These are phyloP conservation scores for Zosterops japonicus DNA, from an alignment of 2,113 vertebrate species.

Conservation along the genomic window DNA sequence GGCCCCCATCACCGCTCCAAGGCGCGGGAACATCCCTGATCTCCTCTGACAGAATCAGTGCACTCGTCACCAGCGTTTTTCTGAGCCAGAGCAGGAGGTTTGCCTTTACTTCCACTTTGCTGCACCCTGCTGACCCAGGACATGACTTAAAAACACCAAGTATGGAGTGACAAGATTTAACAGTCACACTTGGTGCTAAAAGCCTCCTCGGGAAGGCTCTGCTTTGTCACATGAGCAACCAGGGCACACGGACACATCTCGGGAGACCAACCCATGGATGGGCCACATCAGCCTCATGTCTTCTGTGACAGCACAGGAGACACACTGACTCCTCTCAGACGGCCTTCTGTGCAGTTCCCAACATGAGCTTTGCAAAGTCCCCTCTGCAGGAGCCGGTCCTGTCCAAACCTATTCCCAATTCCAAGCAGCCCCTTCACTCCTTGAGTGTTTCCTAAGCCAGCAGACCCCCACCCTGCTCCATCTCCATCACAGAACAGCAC, in stretches of 20 bases:
- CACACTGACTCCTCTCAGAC: accelerated
- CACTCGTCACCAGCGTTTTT: neutral
- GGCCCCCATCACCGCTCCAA: neutral
- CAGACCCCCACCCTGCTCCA: neutral
- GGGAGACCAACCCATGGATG: accelerated
- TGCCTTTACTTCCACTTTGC: slow-evolving; percentile 48
- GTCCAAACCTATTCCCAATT: neutral
- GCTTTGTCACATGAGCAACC: accelerated
- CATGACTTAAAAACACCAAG: neutral
- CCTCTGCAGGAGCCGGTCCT: accelerated
- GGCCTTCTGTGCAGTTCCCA: neutral
- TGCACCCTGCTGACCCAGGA: slow-evolving; percentile 48
- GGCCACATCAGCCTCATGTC: accelerated
- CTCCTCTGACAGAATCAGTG: slow-evolving; percentile 58
- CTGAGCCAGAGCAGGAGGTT: slow-evolving; percentile 55
- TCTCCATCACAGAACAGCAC: neutral
- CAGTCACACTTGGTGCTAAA: neutral
- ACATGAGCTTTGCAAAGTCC: neutral
- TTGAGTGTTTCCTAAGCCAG: neutral
- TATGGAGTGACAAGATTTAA: neutral
- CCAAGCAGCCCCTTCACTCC: neutral
- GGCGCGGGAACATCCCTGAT: slow-evolving; percentile 31
- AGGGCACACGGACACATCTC: neutral
- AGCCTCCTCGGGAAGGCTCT: neutral
- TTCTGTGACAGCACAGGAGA: neutral